A percentile compares a stretch with the other conserved stretches of the same genome.
These are phyloP conservation scores for Argentina silus DNA, from an alignment of 2,797 vertebrate species.

Conservation along the genomic window DNA sequence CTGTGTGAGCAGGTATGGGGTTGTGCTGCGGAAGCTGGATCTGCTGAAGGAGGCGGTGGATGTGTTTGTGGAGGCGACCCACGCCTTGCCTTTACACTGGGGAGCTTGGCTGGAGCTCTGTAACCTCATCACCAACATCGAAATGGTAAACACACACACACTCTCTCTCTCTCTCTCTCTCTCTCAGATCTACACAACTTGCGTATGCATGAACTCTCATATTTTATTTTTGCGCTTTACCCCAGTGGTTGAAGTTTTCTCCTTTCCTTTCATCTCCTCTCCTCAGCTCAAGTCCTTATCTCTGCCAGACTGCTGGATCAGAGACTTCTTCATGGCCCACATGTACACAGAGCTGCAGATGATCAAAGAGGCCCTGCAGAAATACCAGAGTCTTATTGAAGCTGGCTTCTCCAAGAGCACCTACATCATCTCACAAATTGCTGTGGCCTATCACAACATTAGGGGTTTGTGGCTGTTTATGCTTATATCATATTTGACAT, in stretches of 20 bases:
- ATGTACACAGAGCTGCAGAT: constrained; percentile 99
- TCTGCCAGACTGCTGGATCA: constrained; percentile 96
- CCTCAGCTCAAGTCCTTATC: constrained; percentile 93
- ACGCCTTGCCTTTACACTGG: constrained; percentile 95
- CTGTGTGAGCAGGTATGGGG: constrained; percentile 84
- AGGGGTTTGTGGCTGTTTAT: constrained; percentile 77
- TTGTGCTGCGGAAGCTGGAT: constrained; percentile 95
- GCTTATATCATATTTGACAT: background rate
- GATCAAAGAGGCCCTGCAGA: constrained; percentile 97
- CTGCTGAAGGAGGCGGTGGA: constrained; percentile 95
- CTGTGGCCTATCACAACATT: constrained; percentile 98
- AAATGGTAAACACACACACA: constrained; percentile 80
- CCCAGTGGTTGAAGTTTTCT: background rate
- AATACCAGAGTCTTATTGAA: constrained; percentile 96
- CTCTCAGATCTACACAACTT: background rate
- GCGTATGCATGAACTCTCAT: background rate
- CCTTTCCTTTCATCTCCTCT: background rate
- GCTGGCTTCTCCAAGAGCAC: constrained; percentile 98
- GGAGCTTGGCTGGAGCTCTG: constrained; percentile 98
- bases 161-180: background rate
- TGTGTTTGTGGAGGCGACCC: constrained; percentile 94
- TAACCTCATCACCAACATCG: constrained; percentile 97
- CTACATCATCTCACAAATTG: constrained; percentile 98
- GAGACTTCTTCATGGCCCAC: constrained; percentile 98
- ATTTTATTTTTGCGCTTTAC: background rate